phyloP scores from a whole-genome alignment of 2,113 vertebrate species.

The Scolopax mira region DNA sequence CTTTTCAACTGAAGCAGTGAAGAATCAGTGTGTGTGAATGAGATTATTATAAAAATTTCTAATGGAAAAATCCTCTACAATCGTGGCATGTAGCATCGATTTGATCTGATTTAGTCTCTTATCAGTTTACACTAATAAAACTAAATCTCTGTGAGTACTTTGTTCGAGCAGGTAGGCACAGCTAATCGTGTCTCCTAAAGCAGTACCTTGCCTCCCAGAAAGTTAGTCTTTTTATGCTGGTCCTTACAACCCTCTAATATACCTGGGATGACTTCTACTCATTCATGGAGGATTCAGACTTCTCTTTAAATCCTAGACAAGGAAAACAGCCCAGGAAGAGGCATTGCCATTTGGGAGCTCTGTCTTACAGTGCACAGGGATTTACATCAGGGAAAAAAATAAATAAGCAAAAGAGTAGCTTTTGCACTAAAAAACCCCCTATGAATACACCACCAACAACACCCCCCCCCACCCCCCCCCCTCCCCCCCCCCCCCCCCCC shows the following conservation, averaged over 20 bases:
- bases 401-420: neutral
- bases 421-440: neutral
- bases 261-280: neutral
- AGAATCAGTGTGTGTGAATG: neutral
- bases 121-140: neutral
- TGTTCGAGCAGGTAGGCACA: neutral
- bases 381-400: neutral
- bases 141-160: neutral
- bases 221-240: neutral
- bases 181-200: neutral
- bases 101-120: neutral
- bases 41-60: neutral
- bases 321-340: neutral
- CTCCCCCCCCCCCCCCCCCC: too few species aligned
- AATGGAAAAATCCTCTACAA: neutral
- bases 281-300: neutral
- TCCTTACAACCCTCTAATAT: neutral
- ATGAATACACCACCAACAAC: too few species aligned
- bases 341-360: neutral
- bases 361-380: neutral
- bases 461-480: too few species aligned
- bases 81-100: neutral
- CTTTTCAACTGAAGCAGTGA: neutral
- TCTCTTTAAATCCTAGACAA: neutral
- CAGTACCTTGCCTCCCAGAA: neutral